Base-by-base conservation (phyloP, 2,113 vertebrate genomes). In the Saccopteryx bilineata region DNA sequence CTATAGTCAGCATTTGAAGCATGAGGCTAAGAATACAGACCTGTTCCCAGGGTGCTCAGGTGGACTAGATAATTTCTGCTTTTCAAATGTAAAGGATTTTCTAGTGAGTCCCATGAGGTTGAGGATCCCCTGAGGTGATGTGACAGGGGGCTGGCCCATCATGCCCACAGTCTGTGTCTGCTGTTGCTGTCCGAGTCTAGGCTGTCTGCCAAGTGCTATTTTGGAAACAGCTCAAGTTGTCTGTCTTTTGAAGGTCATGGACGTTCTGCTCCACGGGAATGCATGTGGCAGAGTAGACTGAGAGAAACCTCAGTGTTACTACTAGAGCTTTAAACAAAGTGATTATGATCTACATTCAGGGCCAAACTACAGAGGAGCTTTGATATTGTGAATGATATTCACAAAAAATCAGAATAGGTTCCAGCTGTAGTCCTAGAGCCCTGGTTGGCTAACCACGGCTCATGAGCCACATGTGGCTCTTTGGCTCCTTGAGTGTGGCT, bases 181-280 rank as follows among this genome's bases (percentile, higher is more conserved):
- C 91, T 97, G 93, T 95, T 48, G 88, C 88, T 83, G 88, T 88
- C 88, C 5, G 46, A 92, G 78, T 97, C 97, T 97, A 97, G 97
- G 97, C 95, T 97, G 93, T 68, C 60, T 97, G 97, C 97, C 97
- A 97, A 97, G 89, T 91, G 94, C 95, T 97, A 97, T 97, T 97
- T 97, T 95, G 72, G 97, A 96, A 97, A 84, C 69, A 93, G 68
- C 65, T 94, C 82, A 95, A 93, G 71, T 88, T 5, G 8, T 95
- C 94, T 21, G 23, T 96, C 94, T 92, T 96, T 95, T 97, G 97
- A 97, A 97, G 97, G 97, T 97, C 82, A 1, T 91, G 58, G 81
- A 95, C 12, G 9, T 95, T 97, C 78, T 96, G 94, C 93, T 97
- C 68, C 63, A 86, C 91, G 93, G 69, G 83, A 95, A 95, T 69